These are phyloP conservation scores for Magallana gigas DNA, from an alignment of 1,140 invertebrate species.

Conservation along the genomic window DNA sequence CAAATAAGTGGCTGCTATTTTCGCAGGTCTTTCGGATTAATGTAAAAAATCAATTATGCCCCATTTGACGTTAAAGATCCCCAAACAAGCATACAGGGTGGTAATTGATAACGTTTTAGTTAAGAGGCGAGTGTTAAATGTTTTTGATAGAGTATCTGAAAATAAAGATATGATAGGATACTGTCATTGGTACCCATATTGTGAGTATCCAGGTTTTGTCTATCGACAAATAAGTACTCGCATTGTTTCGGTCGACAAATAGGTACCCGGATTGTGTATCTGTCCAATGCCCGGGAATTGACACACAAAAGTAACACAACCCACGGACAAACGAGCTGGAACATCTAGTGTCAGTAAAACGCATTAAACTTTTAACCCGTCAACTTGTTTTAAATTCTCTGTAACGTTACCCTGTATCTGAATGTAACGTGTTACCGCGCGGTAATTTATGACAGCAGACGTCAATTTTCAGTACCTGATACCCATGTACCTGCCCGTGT, in stretches of 20 bases:
- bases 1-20: not conserved
- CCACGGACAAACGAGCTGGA: not conserved
- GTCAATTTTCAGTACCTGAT: not conserved
- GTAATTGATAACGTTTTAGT: too few relatives aligned
- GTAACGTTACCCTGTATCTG: not conserved
- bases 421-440: not conserved
- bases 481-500: not conserved
- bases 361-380: not conserved
- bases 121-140: too few relatives aligned
- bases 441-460: not conserved
- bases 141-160: too few relatives aligned
- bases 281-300: not conserved
- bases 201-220: too few relatives aligned
- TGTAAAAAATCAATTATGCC: not conserved
- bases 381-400: not conserved
- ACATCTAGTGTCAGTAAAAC: not conserved
- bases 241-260: too few relatives aligned
- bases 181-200: too few relatives aligned
- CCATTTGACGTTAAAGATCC: too few relatives aligned
- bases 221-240: too few relatives aligned
- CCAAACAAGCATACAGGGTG: too few relatives aligned
- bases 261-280: too few relatives aligned
- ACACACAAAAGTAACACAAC: not conserved
- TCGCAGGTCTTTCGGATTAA: not conserved
- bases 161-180: too few relatives aligned